These are phyloP conservation scores for Manis crassicaudata DNA, from an alignment of 2,797 vertebrate species.

Conservation along the genomic window DNA sequence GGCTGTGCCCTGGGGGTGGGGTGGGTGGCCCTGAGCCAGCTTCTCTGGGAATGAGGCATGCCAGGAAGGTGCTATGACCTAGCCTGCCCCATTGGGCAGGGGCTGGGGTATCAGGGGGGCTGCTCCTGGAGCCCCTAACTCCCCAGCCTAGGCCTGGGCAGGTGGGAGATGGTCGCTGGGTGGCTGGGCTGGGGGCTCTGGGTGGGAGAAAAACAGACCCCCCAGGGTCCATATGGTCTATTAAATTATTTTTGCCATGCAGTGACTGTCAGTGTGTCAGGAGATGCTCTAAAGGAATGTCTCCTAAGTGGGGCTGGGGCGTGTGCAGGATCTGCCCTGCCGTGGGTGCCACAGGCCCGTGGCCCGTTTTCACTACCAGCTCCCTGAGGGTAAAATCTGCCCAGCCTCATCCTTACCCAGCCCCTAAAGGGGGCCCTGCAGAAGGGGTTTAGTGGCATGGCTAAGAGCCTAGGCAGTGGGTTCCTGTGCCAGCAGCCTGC, in stretches of 20 bases:
- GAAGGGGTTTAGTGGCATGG: background rate
- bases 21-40: too few species aligned
- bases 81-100: background rate
- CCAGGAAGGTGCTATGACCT: background rate
- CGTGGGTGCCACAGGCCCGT: background rate
- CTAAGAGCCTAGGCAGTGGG: background rate
- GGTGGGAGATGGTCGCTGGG: background rate
- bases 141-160: background rate
- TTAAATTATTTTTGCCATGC: conserved; percentile 64
- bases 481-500: rapidly evolving
- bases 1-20: background rate
- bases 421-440: too few species aligned
- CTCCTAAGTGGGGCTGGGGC: rapidly evolving
- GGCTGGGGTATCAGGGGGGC: background rate
- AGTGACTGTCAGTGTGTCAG: background rate
- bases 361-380: background rate
- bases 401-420: background rate
- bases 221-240: background rate
- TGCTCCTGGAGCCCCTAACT: background rate
- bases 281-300: rapidly evolving
- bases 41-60: background rate
- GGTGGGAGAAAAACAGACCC: too few species aligned
- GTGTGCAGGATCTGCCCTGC: background rate
- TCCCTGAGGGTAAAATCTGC: background rate
- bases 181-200: background rate